Conservation (phyloP, 2,888 invertebrate genomes). For the Gasteruption jaculator region DNA sequence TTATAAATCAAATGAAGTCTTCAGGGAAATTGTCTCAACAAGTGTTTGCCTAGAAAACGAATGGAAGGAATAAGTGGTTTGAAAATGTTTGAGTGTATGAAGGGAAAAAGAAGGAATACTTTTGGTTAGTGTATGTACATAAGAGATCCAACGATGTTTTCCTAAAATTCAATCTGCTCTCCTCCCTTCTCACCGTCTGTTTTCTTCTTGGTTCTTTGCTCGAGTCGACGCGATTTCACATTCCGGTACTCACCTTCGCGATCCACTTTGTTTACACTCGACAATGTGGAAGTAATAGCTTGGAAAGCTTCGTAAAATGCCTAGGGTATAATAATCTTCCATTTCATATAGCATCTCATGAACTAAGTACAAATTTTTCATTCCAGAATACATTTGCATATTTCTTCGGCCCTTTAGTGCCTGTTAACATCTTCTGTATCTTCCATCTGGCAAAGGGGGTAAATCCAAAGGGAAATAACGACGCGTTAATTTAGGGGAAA, state of each 20-base stretch:
- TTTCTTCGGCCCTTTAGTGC: too few species aligned
- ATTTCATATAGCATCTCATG: too few species aligned
- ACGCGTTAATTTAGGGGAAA: too few species aligned
- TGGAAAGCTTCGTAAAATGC: not conserved
- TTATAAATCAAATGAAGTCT: constrained; percentile 18
- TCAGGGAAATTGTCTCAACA: constrained; percentile 20
- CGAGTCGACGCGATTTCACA: constrained; percentile 14
- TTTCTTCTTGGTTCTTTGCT: constrained; percentile 13
- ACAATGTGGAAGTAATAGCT: constrained; percentile 7
- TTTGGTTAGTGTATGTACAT: constrained; percentile 14
- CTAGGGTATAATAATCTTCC: too few species aligned
- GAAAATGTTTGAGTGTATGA: too few species aligned
- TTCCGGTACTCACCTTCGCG: constrained; percentile 10
- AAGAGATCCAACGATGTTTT: constrained; percentile 22
- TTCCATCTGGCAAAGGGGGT: too few species aligned
- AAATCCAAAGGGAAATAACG: too few species aligned
- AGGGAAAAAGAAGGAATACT: too few species aligned
- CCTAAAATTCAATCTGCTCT: constrained; percentile 27
- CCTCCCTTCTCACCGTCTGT: constrained; percentile 2
- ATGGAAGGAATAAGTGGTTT: constrained; percentile 9
- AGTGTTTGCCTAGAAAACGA: constrained; percentile 22
- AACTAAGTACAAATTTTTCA: too few species aligned
- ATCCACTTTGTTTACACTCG: constrained; percentile 13
- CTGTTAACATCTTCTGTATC: too few species aligned
- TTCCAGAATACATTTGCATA: too few species aligned